Evolutionary conservation across 2,113 vertebrate genomes (phyloP).

Genomic region (Bolborhynchus lineola): DNA sequence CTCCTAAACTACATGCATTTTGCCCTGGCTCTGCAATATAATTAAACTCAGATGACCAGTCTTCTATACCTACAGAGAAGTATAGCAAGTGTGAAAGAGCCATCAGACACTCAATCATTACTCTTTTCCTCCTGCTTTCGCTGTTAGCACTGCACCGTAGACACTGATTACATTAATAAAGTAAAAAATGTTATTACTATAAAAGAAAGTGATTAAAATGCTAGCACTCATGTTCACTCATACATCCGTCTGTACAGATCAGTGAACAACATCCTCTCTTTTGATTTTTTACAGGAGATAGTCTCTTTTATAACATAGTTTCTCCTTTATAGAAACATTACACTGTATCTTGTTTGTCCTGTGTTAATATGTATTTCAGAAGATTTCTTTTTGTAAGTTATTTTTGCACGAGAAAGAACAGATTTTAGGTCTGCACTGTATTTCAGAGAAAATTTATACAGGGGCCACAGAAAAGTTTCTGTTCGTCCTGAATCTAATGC

Average conservation of each 20-base stretch:
- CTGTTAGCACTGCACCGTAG: neutral
- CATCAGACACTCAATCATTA: fast-evolving
- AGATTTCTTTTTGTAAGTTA: neutral
- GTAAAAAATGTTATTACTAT: neutral
- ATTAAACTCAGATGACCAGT: neutral
- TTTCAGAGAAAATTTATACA: neutral
- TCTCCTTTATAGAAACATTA: neutral
- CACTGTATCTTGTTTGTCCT: neutral
- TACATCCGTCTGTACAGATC: neutral
- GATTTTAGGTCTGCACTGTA: neutral
- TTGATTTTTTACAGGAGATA: neutral
- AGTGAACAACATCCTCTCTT: neutral
- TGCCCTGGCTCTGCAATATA: neutral
- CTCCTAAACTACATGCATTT: neutral
- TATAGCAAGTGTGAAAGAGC: neutral
- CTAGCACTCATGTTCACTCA: neutral
- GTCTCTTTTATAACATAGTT: neutral
- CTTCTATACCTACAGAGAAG: neutral
- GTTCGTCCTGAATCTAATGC: neutral
- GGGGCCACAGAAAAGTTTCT: neutral
- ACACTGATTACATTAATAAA: neutral
- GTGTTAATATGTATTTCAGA: neutral
- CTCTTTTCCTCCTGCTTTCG: neutral
- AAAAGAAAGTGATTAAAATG: neutral
- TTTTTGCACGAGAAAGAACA: neutral